Conservation (phyloP, 2,113 vertebrate genomes). For the Mastomys natalensis region DNA sequence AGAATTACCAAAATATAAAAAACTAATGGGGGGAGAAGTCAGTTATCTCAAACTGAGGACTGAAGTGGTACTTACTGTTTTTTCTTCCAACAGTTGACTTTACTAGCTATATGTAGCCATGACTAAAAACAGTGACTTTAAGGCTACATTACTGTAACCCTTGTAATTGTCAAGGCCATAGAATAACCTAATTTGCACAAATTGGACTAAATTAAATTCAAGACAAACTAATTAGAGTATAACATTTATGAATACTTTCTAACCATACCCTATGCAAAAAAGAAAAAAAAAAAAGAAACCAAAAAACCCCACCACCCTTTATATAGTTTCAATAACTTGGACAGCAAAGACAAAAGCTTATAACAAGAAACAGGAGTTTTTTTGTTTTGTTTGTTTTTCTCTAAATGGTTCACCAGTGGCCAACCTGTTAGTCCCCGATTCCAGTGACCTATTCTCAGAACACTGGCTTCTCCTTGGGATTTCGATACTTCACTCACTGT, state of each 20-base stretch:
- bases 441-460: constrained; percentile 99
- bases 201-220: constrained; percentile 17
- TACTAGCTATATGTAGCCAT: neutral
- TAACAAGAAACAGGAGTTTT: constrained; percentile 99
- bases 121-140: constrained; percentile 1
- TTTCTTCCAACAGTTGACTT: constrained; percentile 3
- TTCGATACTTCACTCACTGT: constrained; percentile 99
- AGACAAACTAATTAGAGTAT: neutral
- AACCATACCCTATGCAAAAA: neutral
- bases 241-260: constrained; percentile 16
- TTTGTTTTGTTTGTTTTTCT: constrained; percentile 80
- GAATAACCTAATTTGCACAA: constrained; percentile 6
- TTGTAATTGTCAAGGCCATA: neutral
- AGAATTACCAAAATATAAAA: constrained; percentile 33
- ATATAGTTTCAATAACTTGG: constrained; percentile 89
- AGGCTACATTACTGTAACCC: neutral
- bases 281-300: too few relatives aligned
- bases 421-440: constrained; percentile 99
- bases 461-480: constrained; percentile 99
- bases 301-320: neutral
- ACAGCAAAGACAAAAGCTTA: constrained; percentile 98
- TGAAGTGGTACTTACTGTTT: neutral
- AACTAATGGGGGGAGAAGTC: neutral
- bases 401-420: constrained; percentile 97
- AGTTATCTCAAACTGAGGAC: neutral